phyloP scores from a whole-genome alignment of 1,140 invertebrate species.

The Nebria ingens region DNA sequence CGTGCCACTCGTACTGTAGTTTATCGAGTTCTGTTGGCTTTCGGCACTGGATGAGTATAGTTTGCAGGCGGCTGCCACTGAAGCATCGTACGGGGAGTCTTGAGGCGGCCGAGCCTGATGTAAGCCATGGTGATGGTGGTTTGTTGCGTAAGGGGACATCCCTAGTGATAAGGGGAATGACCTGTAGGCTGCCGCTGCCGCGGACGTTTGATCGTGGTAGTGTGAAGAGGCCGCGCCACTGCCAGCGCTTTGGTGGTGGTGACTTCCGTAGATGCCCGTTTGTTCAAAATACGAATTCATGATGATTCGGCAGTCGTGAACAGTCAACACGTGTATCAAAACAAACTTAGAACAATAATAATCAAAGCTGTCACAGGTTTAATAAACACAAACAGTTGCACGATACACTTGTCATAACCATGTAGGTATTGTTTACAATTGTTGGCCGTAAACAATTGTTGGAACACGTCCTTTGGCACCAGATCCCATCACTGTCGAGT shows the following conservation, averaged over 20 bases:
- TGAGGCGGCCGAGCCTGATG: slow-evolving; percentile 69
- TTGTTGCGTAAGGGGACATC: slow-evolving; percentile 69
- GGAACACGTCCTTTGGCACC: too few relatives aligned
- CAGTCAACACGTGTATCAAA: too few relatives aligned
- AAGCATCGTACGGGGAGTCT: slow-evolving; percentile 81
- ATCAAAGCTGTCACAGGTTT: too few relatives aligned
- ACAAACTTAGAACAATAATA: too few relatives aligned
- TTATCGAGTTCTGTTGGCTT: slow-evolving; percentile 45
- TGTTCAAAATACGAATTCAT: slow-evolving; percentile 96
- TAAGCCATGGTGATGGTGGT: slow-evolving; percentile 58
- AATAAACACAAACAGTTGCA: too few relatives aligned
- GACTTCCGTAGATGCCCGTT: slow-evolving; percentile 83
- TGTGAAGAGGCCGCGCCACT: slow-evolving; percentile 55
- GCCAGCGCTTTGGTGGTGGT: slow-evolving; percentile 62
- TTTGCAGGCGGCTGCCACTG: slow-evolving; percentile 77
- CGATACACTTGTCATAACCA: too few relatives aligned
- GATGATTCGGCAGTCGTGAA: too few relatives aligned
- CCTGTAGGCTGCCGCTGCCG: slow-evolving; percentile 59
- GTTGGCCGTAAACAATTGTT: too few relatives aligned
- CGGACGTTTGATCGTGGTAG: slow-evolving; percentile 49
- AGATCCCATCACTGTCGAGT: too few relatives aligned
- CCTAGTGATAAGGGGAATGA: slow-evolving; percentile 71
- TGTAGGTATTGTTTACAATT: too few relatives aligned
- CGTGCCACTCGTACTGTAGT: slow-evolving; percentile 42
- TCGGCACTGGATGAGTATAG: slow-evolving; percentile 61